Conservation (phyloP, 2,888 invertebrate species). For the Mimas tiliae region DNA sequence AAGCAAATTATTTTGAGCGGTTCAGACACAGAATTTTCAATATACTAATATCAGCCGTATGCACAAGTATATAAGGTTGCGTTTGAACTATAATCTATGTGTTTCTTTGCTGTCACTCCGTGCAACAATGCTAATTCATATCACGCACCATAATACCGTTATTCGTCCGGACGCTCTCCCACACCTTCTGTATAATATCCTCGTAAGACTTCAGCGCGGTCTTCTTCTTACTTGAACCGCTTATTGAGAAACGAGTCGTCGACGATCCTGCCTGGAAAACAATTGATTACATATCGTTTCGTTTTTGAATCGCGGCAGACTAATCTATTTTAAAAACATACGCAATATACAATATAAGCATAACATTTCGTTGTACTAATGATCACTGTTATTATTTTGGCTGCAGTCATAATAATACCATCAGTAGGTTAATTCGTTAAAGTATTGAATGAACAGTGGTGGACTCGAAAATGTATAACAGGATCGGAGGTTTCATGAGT, state of each 20-base stretch:
- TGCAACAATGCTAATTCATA: neutral
- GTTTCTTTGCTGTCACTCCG: too few relatives aligned
- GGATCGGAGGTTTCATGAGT: too few relatives aligned
- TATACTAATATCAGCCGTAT: too few relatives aligned
- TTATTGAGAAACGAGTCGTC: constrained; percentile 74
- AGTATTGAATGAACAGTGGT: too few relatives aligned
- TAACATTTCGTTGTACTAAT: too few relatives aligned
- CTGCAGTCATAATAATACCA: too few relatives aligned
- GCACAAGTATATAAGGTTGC: neutral
- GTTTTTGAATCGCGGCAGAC: neutral
- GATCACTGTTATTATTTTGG: too few relatives aligned
- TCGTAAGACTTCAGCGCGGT: constrained; percentile 88
- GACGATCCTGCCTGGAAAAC: constrained; percentile 69
- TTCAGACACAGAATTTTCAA: too few relatives aligned
- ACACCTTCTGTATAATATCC: constrained; percentile 95
- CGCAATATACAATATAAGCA: too few relatives aligned
- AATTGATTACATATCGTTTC: constrained; percentile 8
- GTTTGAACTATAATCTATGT: neutral
- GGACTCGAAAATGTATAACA: too few relatives aligned
- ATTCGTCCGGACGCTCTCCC: constrained; percentile 96
- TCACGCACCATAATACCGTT: constrained; percentile 96
- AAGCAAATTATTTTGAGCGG: too few relatives aligned
- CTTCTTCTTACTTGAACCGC: constrained; percentile 86
- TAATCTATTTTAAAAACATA: neutral
- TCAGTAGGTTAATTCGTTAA: too few relatives aligned